Evolutionary conservation across 92 coral and sea anemone species (phyloP).

Genomic region (Diadumene lineata): DNA sequence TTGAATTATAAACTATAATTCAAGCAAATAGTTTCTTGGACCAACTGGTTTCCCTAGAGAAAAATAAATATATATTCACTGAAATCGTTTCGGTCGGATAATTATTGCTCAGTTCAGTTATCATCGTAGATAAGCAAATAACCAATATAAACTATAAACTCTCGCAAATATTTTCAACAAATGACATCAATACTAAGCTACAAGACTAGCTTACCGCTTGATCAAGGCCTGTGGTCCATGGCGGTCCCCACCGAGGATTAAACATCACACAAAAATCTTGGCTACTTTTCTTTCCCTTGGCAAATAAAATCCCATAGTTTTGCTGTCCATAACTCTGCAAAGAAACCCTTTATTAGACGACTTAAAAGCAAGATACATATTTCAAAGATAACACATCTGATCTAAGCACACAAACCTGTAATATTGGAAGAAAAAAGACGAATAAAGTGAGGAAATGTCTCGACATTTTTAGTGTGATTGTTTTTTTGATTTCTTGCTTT

Average conservation of each 20-base stretch:
- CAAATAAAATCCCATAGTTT: slow-evolving; percentile 42
- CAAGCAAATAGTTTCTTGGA: neutral
- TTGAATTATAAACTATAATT: neutral
- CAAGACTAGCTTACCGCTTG: slow-evolving; percentile 70
- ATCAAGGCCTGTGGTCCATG: slow-evolving; percentile 61
- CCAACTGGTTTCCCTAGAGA: neutral
- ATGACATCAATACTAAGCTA: neutral
- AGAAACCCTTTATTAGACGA: neutral
- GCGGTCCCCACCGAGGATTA: slow-evolving; percentile 61
- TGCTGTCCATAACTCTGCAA: slow-evolving; percentile 6
- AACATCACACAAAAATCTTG: slow-evolving; percentile 81
- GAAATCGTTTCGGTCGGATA: neutral
- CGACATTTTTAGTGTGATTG: no score
- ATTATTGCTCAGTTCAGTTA: neutral
- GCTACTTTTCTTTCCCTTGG: slow-evolving; percentile 18
- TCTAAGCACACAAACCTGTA: neutral
- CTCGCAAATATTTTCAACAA: neutral
- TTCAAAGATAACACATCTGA: neutral
- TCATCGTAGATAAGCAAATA: neutral
- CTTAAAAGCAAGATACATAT: neutral
- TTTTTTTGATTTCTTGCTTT: slow-evolving; percentile 11
- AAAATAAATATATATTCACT: no score
- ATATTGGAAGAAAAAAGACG: neutral
- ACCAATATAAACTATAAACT: neutral
- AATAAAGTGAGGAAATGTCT: neutral